Evolutionary conservation across 2,113 vertebrate species (phyloP), one percentile per base, ranked within the genome.

Genomic region (Morone saxatilis): DNA sequence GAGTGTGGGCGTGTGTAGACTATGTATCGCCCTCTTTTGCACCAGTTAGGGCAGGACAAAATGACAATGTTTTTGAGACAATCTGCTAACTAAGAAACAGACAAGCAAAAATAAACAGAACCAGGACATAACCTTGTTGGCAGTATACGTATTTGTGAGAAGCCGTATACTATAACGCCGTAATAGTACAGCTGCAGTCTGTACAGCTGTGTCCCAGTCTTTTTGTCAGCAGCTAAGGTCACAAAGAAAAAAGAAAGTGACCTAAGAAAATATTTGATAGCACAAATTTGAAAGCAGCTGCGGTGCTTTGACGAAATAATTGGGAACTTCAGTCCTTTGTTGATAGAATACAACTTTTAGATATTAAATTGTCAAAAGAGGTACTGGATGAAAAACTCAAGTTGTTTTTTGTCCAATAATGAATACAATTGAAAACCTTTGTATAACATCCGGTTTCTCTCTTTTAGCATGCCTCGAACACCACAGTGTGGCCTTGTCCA

Each of bases 221-320:
- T 10, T 45, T 71, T 78, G 9, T 62, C 13, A 25, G 47, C 36
- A 9, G 51, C 67, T 11, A 17, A 61, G 54, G 71, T 77, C 75
- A 78, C 17, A 50, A 9, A 31, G 9, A 70, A 36, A 25, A 85
- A 68, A 75, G 20, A 51, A 45, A 50, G 31, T 1, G 10, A 65
- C 57, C 38, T 68, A 54, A 36, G 5, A 74, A 61, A 50, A 61
- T 76, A 22, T 69, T 77, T 61, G 31, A 86, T 67, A 3, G 17
- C 20, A 38, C 7, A 53, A 78, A 86, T 85, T 81, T 71, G 59
- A 85, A 65, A 71, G 65, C 84, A 81, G 36, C 56, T 86, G 85
- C 19, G 10, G 11, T 10, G 5, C 57, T 79, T 70, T 10, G 19
- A 56, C 61, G 56, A 7, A 71, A 36, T 7, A 31, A 57, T 65